Percentiles rank a stretch among this genome's conserved stretches.
Conservation (phyloP, 2,797 vertebrate species). For the Heliangelus exortis region DNA sequence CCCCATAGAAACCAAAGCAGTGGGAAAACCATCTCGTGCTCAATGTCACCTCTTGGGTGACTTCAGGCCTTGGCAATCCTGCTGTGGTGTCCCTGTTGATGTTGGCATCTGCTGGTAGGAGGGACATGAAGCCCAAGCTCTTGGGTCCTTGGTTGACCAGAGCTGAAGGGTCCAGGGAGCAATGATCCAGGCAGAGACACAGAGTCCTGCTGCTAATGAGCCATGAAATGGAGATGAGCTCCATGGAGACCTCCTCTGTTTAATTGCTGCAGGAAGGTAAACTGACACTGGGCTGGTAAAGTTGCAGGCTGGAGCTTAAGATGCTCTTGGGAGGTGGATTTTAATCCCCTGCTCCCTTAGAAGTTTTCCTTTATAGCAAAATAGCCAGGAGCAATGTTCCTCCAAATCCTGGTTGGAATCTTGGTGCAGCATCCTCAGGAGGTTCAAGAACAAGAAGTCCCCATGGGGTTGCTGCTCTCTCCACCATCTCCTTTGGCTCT, state of each 20-base stretch:
- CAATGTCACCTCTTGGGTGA: not conserved
- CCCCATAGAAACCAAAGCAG: not conserved
- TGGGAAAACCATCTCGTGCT: not conserved
- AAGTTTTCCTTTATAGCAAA: not conserved
- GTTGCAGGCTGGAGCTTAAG: not conserved
- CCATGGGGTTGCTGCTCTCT: accelerated
- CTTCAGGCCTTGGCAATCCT: not conserved
- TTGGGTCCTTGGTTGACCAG: not conserved
- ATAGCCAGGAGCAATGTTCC: not conserved
- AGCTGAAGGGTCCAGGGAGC: not conserved
- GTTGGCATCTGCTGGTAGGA: not conserved
- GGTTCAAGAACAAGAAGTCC: not conserved
- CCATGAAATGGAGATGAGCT: not conserved
- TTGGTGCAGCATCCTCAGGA: not conserved
- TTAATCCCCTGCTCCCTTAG: not conserved
- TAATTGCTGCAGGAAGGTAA: not conserved
- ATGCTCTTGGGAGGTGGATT: not conserved
- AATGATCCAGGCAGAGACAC: not conserved
- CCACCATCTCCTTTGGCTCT: too few relatives aligned
- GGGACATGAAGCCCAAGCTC: not conserved
- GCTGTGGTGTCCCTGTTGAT: accelerated
- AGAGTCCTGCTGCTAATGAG: not conserved
- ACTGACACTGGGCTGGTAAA: not conserved
- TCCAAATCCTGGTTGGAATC: not conserved
- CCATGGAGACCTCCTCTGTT: not conserved